Evolutionary conservation across 1,140 invertebrate genomes (phyloP).

Genomic region (Heliconius hewitsoni): DNA sequence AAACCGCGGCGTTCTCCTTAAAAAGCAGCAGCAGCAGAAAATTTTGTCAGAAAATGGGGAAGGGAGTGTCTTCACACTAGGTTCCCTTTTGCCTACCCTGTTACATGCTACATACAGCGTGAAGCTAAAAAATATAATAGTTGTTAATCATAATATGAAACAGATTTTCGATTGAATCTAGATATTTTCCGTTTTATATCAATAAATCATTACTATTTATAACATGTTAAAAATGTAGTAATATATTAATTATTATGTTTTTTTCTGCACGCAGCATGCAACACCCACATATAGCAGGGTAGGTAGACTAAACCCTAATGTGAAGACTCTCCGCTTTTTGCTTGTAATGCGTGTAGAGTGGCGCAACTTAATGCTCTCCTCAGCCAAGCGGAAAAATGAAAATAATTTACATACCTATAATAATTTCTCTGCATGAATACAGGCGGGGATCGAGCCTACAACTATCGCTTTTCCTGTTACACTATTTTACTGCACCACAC

Average conservation of each 20-base stretch:
- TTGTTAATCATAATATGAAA: neutral
- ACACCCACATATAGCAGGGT: neutral
- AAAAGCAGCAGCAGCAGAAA: no score
- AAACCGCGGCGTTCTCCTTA: neutral
- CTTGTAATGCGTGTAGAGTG: neutral
- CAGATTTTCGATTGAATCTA: neutral
- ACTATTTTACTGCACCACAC: neutral
- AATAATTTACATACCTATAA: neutral
- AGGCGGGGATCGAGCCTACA: neutral
- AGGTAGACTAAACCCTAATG: neutral
- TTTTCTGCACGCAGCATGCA: constrained; percentile 3
- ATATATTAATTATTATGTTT: neutral
- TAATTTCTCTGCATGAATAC: no score
- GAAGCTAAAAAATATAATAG: no score
- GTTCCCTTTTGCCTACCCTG: no score
- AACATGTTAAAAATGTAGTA: neutral
- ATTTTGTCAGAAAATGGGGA: no score
- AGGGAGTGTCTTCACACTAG: no score
- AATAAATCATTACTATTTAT: neutral
- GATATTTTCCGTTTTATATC: no score
- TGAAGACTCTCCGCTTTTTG: neutral
- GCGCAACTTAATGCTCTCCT: neutral
- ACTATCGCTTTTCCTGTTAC: neutral
- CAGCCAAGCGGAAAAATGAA: neutral
- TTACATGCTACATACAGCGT: no score